Base-by-base conservation (phyloP, 2,113 vertebrate species). In the Pimephales promelas region DNA sequence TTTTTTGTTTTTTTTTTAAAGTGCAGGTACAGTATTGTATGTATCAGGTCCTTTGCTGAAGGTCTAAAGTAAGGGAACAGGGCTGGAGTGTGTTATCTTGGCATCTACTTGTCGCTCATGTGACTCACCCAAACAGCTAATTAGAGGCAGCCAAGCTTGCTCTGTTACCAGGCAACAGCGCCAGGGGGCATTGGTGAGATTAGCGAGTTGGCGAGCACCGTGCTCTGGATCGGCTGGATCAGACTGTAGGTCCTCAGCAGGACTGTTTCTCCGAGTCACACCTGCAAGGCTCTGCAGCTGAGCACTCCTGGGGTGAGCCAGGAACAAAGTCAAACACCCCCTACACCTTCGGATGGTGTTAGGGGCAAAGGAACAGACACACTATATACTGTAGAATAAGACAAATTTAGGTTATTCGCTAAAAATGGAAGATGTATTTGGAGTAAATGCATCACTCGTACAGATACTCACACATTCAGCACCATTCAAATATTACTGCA, bases 81-180 rank as follows among this genome's bases (percentile, higher is more conserved):
- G 57, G 75, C 54, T 22, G 68, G 24, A 61, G 64, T n/a, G 40
- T 16, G 5, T 77, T 66, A 77, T 47, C 54, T 81, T 74, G 40
- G 52, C 61, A 71, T 79, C 81, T 34, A 36, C 72, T 77, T 79
- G 56, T 52, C 40, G 16, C 76, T 62, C 61, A 59, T 87, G 79
- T 70, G 85, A 87, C 85, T 90, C 84, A 83, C 81, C 68, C 68
- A 75, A 86, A 86, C 74, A 81, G 87, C 87, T 90, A 88, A 90
- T 90, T 87, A 89, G 84, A 87, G 83, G 73, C 86, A 84, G 82
- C 82, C 79, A 70, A 77, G 85, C 89, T 83, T 87, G 82, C 86
- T 77, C 47, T 40, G 88, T 90, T 86, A 83, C 88, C 87, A 88
- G 47, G 89, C 89, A 90, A 90, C 88, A 36, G 70, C 76, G 68